Evolutionary conservation across 2,888 invertebrate genomes (phyloP), one percentile per base, ranked within the genome.

Genomic region (Lepidochrysops patricia): DNA sequence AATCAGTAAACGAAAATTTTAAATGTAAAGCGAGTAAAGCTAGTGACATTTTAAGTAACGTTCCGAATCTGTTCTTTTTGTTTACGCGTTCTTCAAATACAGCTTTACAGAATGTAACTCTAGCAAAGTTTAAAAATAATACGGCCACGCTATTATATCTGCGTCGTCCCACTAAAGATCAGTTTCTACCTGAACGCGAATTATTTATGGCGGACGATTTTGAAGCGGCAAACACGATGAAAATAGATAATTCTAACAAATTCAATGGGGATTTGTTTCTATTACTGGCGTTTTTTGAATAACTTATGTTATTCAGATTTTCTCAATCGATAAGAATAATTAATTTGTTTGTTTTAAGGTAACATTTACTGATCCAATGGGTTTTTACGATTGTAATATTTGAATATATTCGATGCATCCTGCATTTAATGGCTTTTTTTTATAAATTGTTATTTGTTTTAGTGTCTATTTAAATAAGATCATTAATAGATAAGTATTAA

Each of bases 161-260:
- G 26, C 29, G 54, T 29, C 54, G 54, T 54, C 54, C 54, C 52
- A 27, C 52, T 26, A 52, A 52, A 52, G 54, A 54, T 32, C 54
- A 54, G 54, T 54, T 54, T 54, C 32, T 54, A 54, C 54, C 54
- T 54, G 54, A 32, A 29, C 13, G 29, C 32, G 54, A 54, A 54
- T 54, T 54, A 54, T 54, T 54, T 32, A 54, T 54, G 54, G 54
- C 15, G 54, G 29, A 54, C 54, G 43, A 43, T 43, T 43, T 54
- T 4, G 29, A 54, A 54, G 29, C 32, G 43, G 43, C 43, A 23
- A 43, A 43, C 43, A 19, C 26, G 52, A 52, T 32, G 32, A 19
- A 54, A 54, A 32, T 19, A 29, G 19, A 52, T 27, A 13, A 15
- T 26, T 32, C 12, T 54, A 15, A 54, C 32, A 12, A 52, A 25